Evolutionary conservation across 2,113 vertebrate species (phyloP), one percentile per base, ranked within the genome.

Genomic region (Petrocephalus zakoni): DNA sequence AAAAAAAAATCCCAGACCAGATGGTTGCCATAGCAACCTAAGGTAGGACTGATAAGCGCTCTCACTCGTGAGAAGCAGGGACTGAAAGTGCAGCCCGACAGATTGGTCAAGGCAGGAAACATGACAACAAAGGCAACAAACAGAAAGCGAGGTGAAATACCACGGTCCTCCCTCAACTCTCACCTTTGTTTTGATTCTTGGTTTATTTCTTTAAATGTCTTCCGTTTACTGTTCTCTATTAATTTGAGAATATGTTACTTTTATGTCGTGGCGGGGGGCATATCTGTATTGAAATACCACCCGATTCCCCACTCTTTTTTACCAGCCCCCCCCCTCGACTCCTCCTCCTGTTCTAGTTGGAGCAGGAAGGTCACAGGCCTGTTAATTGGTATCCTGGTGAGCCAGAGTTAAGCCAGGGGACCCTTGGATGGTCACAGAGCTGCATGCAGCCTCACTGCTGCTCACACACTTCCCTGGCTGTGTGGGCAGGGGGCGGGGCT

Each of bases 1-100:
- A 42, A 2, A 75, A 81, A 81, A 46, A 81, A 81, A 81, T 68
- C 61, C 29, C 90, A 89, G 89, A 87, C 88, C 83, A 56, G 90
- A 89, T 87, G 88, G 95, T 96, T 94, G 92, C 95, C 93, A 95
- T 95, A 92, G 95, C 93, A 95, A 96, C 95, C 90, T 85, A 87
- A 25, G 29, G 92, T 90, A 93, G 93, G 94, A 93, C 91, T 92
- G 94, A 94, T 95, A 94, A 93, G 93, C 91, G 90, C 90, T 93
- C 91, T 92, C 90, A 93, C 92, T 94, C 88, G 89, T 87, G 89
- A 91, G 89, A 92, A 92, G 92, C 88, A 91, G 90, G 90, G 85
- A 90, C 90, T 89, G 88, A 88, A 72, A 53, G 81, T 88, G 87
- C 56, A 82, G 52, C 88, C 82, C 0, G n/a, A 86, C 49, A 84